phyloP scores from a whole-genome alignment of 2,113 vertebrate species.

The Larimichthys crocea region DNA sequence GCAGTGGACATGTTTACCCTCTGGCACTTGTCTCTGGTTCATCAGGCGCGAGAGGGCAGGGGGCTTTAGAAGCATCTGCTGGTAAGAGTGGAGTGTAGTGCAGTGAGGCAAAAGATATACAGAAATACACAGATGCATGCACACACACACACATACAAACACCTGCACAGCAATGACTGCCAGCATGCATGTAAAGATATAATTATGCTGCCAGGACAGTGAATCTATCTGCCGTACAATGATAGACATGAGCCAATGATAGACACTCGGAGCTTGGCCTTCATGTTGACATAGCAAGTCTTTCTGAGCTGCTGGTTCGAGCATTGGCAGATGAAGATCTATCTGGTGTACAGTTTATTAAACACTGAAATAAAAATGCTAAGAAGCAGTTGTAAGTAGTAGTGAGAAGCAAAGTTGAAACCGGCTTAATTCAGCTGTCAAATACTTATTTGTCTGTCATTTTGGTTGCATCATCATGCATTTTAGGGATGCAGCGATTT shows the following conservation, averaged over 20 bases:
- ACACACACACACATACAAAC: slow-evolving; percentile 37
- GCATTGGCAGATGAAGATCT: slow-evolving; percentile 25
- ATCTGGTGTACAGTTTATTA: background rate
- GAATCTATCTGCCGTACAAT: slow-evolving; percentile 24
- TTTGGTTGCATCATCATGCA: no score
- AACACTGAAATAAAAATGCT: slow-evolving; percentile 21
- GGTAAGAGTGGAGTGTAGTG: slow-evolving; percentile 31
- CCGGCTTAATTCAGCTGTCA: slow-evolving; percentile 9
- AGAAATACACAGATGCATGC: slow-evolving; percentile 36
- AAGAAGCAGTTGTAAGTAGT: background rate
- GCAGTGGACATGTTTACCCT: slow-evolving; percentile 74
- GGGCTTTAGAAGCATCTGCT: slow-evolving; percentile 55
- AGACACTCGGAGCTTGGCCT: slow-evolving; percentile 51
- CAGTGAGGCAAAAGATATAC: slow-evolving; percentile 59
- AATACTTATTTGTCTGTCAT: background rate
- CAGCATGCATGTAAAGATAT: slow-evolving; percentile 34
- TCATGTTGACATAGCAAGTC: slow-evolving; percentile 66
- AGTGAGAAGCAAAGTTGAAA: slow-evolving; percentile 8
- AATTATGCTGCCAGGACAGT: slow-evolving; percentile 33
- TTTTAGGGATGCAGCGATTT: no score
- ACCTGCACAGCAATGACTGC: slow-evolving; percentile 43
- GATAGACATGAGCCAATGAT: slow-evolving; percentile 26
- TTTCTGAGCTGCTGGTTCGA: slow-evolving; percentile 56
- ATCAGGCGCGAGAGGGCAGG: slow-evolving; percentile 58
- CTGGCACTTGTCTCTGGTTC: slow-evolving; percentile 74